A percentile compares a stretch with the other conserved stretches of the same genome.
Evolutionary conservation across 2,113 vertebrate species (phyloP).

Genomic region (Pyrgilauda ruficollis): DNA sequence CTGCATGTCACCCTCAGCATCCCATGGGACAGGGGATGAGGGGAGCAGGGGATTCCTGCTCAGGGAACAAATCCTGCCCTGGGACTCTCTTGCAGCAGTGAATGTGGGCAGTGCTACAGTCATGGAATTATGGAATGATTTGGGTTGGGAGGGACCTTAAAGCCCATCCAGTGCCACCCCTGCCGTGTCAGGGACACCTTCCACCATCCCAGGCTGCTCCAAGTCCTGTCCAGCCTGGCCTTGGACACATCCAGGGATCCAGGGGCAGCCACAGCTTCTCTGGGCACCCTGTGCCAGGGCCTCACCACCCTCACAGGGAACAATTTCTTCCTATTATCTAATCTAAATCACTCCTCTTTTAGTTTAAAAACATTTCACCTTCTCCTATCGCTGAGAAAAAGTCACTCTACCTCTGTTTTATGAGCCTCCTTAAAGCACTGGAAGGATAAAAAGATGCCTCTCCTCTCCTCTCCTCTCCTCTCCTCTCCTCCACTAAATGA

Average conservation of each 20-base stretch:
- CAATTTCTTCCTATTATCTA: neutral
- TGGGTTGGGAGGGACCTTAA: neutral
- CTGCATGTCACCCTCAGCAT: neutral
- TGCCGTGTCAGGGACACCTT: neutral
- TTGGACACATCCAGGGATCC: neutral
- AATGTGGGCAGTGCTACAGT: neutral
- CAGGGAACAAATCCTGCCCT: neutral
- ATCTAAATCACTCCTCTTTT: neutral
- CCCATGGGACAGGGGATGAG: neutral
- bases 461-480: neutral
- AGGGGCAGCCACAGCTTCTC: neutral
- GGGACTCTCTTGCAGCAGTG: neutral
- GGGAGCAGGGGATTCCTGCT: neutral
- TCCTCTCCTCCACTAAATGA: neutral
- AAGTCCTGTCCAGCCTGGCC: rapidly evolving
- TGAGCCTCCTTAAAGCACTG: neutral
- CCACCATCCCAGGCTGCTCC: neutral
- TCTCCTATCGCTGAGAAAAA: neutral
- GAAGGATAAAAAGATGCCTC: neutral
- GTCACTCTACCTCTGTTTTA: neutral
- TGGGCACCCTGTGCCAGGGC: neutral
- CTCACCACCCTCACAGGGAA: rapidly evolving
- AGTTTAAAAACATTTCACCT: neutral
- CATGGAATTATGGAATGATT: neutral
- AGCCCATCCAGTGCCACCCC: neutral